A percentile compares a stretch with the other conserved stretches of the same genome.
Evolutionary conservation across 2,113 vertebrate genomes (phyloP).

Genomic region (Rhinogobius similis): DNA sequence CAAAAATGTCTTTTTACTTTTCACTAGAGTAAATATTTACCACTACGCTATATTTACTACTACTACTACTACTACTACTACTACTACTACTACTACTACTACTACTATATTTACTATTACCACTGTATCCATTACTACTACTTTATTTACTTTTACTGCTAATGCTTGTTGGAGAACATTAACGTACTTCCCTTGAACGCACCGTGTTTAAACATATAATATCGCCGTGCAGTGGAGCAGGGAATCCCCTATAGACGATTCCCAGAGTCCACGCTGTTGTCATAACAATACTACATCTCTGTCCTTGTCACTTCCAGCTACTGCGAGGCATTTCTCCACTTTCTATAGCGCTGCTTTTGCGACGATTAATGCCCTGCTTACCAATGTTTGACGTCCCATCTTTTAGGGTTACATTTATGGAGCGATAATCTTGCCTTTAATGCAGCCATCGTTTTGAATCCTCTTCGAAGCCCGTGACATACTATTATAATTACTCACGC

Average conservation of each 20-base stretch:
- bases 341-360: not conserved
- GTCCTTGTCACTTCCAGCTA: slow-evolving; percentile 55
- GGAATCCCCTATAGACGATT: not conserved
- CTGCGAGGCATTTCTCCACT: not conserved
- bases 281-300: slow-evolving; percentile 50
- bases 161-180: too few relatives aligned
- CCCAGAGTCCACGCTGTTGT: slow-evolving; percentile 6
- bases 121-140: too few relatives aligned
- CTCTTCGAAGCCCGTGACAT: slow-evolving; percentile 28
- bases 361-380: slow-evolving; percentile 38
- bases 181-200: too few relatives aligned
- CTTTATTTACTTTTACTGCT: too few relatives aligned
- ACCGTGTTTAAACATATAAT: not conserved
- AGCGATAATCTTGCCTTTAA: slow-evolving; percentile 1
- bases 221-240: not conserved
- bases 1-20: too few relatives aligned
- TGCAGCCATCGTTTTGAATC: slow-evolving; percentile 7
- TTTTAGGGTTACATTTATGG: slow-evolving; percentile 23
- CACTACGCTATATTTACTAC: too few relatives aligned
- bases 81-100: too few relatives aligned
- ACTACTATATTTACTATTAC: too few relatives aligned
- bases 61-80: too few relatives aligned
- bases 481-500: slow-evolving; percentile 51
- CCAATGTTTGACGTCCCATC: slow-evolving; percentile 26
- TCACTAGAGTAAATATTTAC: too few relatives aligned